Conservation (phyloP, 2,113 vertebrate genomes). For the Jacana jacana region DNA sequence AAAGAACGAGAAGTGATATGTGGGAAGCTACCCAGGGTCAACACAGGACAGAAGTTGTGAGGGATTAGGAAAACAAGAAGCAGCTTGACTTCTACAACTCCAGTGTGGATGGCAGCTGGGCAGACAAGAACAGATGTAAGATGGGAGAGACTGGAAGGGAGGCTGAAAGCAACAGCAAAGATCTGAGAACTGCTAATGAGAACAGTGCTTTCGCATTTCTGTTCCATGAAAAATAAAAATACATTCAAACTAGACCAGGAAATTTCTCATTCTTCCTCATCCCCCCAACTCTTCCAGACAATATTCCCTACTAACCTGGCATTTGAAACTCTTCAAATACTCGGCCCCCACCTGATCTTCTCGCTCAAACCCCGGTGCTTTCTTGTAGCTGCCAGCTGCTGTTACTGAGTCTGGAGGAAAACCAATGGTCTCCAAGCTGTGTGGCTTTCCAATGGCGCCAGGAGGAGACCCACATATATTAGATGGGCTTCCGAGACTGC, state of each 20-base stretch:
- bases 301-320: constrained; percentile 74
- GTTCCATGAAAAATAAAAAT: neutral
- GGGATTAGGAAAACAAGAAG: neutral
- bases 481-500: constrained; percentile 80
- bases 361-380: constrained; percentile 94
- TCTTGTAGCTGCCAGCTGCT: constrained; percentile 86
- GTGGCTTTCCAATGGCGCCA: constrained; percentile 77
- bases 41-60: constrained; percentile 6
- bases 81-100: neutral
- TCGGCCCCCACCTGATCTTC: constrained; percentile 91
- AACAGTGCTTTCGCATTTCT: neutral
- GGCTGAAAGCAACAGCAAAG: neutral
- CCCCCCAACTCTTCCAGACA: constrained; percentile 19
- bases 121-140: constrained; percentile 6
- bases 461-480: constrained; percentile 80
- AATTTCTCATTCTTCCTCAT: neutral
- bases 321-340: constrained; percentile 83
- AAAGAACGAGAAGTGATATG: neutral
- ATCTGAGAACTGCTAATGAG: neutral
- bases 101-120: neutral
- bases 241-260: neutral
- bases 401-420: constrained; percentile 82
- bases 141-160: neutral
- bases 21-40: neutral
- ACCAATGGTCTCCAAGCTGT: constrained; percentile 79